A percentile compares a stretch with the other conserved stretches of the same genome.
phyloP scores from a whole-genome alignment of 2,113 vertebrate genomes.

The Connochaetes taurinus region DNA sequence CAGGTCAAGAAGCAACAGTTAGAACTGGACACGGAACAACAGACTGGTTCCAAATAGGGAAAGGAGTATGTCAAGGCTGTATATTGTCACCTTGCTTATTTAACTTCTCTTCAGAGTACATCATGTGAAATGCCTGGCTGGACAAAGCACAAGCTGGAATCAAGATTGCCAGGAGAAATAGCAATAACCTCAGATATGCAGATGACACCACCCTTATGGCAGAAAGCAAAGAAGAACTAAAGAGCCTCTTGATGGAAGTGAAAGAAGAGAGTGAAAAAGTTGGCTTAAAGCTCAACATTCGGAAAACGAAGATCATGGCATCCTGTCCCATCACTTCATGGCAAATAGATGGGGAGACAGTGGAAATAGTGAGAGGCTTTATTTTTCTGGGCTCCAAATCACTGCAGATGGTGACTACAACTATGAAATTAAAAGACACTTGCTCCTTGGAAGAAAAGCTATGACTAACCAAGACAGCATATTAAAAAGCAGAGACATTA shows the following conservation, averaged over 20 bases:
- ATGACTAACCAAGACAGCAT: neutral
- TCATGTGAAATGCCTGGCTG: neutral
- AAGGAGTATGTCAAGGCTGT: neutral
- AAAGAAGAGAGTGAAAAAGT: neutral
- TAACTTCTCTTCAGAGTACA: neutral
- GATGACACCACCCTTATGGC: neutral
- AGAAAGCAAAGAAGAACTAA: neutral
- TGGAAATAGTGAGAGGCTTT: neutral
- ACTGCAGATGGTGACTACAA: neutral
- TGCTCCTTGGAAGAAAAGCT: neutral
- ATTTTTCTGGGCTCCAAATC: neutral
- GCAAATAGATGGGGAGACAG: neutral
- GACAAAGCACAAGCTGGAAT: neutral
- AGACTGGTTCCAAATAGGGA: neutral
- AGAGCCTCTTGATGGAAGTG: neutral
- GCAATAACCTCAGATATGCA: neutral
- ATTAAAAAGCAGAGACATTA: neutral
- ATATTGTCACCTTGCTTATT: neutral
- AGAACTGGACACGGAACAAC: neutral
- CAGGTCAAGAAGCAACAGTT: neutral
- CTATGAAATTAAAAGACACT: neutral
- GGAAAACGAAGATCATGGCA: neutral
- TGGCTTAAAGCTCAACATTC: neutral
- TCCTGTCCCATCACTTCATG: neutral
- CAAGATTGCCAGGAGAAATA: neutral